phyloP scores from a whole-genome alignment of 2,113 vertebrate species.

The Apus apus region DNA sequence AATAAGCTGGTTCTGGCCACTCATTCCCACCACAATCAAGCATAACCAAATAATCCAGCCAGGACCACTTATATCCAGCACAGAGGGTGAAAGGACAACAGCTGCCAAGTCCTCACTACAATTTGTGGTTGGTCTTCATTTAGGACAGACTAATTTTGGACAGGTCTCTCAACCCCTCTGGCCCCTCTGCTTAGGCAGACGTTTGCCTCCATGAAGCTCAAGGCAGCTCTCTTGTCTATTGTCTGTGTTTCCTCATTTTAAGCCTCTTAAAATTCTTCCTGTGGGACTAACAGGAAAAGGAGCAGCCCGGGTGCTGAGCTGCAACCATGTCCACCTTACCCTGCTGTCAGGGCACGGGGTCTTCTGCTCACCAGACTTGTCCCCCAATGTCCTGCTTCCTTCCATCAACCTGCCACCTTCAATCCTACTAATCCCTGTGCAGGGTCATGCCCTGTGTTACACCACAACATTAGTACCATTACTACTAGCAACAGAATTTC shows the following conservation, averaged over 20 bases:
- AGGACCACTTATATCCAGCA: not conserved
- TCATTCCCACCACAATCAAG: not conserved
- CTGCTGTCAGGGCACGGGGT: not conserved
- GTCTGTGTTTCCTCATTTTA: not conserved
- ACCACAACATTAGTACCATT: accelerated
- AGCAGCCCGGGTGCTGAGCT: accelerated
- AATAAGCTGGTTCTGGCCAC: not conserved
- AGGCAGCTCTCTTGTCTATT: not conserved
- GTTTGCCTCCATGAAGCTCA: not conserved
- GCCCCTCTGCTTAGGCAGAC: not conserved
- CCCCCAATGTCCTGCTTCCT: not conserved
- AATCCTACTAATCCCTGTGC: not conserved
- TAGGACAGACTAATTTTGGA: not conserved
- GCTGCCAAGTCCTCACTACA: not conserved
- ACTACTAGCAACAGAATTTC: not conserved
- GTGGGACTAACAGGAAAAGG: not conserved
- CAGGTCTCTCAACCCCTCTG: not conserved
- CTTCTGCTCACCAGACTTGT: not conserved
- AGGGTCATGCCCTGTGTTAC: not conserved
- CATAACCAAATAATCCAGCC: not conserved
- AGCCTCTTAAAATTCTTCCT: not conserved
- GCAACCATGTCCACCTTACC: accelerated
- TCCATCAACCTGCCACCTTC: not conserved
- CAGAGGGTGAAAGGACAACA: not conserved
- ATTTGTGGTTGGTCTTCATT: not conserved